These are phyloP conservation scores for Drosophila chauvacae DNA, from an alignment of 1,140 invertebrate genomes.

Conservation along the genomic window DNA sequence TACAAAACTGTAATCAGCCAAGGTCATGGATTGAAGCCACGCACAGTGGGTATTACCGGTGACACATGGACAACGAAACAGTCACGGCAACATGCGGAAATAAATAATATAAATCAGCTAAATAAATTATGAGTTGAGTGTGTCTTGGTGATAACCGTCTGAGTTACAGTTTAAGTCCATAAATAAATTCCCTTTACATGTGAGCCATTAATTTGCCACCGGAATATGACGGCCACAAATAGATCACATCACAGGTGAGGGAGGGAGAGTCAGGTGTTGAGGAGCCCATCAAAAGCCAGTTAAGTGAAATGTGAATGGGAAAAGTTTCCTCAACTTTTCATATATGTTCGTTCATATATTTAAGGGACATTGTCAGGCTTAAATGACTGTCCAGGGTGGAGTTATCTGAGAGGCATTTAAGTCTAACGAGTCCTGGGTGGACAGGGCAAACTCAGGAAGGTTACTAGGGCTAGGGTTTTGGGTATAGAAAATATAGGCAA, in stretches of 20 bases:
- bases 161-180: conserved; percentile 21
- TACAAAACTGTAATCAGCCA: conserved; percentile 45
- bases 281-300: conserved; percentile 5
- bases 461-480: no score
- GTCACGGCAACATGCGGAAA: conserved; percentile 45
- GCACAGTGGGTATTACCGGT: conserved; percentile 29
- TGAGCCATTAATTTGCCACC: conserved; percentile 34
- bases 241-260: conserved; percentile 13
- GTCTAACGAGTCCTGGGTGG: conserved; percentile 16
- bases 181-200: conserved; percentile 26
- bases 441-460: not conserved
- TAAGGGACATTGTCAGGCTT: conserved; percentile 45
- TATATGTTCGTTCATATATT: conserved; percentile 20
- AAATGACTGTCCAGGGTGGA: conserved; percentile 31
- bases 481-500: no score
- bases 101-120: conserved; percentile 41
- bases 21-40: conserved; percentile 32
- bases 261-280: conserved; percentile 1
- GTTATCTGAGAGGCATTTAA: conserved; percentile 13
- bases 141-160: conserved; percentile 14
- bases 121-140: conserved; percentile 34
- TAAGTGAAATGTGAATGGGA: conserved; percentile 47
- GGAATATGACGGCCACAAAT: conserved; percentile 34
- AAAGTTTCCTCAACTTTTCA: conserved; percentile 26
- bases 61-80: conserved; percentile 12